Percentiles rank a stretch among this genome's conserved stretches.
phyloP scores from a whole-genome alignment of 2,113 vertebrate species.

The human region GRCh38 chr22:37523001-37523500 shows the following conservation, averaged over 20 bases:
- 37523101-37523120: background rate
- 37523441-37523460: background rate
- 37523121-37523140: background rate
- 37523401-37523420: background rate
- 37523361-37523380: background rate
- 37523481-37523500: fast-evolving
- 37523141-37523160: background rate
- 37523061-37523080: background rate
- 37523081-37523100: background rate
- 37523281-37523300: background rate
- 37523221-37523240: background rate
- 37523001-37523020: background rate
- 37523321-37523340: background rate
- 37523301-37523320: background rate
- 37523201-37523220: background rate
- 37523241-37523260: background rate
- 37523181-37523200: no score
- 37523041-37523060: background rate
- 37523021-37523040: background rate
- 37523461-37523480: background rate
- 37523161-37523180: background rate
- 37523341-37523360: no score
- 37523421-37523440: background rate
- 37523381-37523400: background rate
- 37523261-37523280: background rate